Percentiles rank a stretch among this genome's conserved stretches.
Evolutionary conservation across 23 tunicate species (phyloP).

Genomic region (Diplosoma virens): DNA sequence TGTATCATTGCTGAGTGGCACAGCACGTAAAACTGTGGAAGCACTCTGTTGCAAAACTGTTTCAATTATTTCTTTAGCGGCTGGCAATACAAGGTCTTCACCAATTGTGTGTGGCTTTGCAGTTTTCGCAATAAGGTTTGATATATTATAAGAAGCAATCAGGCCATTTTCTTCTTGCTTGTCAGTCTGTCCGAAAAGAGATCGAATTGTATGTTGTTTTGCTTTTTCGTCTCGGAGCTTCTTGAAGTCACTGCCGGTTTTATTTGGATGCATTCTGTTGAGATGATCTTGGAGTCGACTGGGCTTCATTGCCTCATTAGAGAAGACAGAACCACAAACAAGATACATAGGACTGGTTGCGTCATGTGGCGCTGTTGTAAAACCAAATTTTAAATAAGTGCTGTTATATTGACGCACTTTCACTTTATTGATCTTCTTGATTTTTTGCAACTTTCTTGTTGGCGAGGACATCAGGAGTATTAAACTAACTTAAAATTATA

Average conservation of each 20-base stretch:
- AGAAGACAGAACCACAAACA: too few relatives aligned
- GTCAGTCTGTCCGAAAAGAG: slow-evolving; percentile 27
- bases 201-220: slow-evolving; percentile 21
- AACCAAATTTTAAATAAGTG: slow-evolving; percentile 23
- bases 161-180: slow-evolving; percentile 43
- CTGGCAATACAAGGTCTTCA: slow-evolving; percentile 43
- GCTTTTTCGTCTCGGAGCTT: slow-evolving; percentile 32
- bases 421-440: slow-evolving; percentile 24
- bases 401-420: slow-evolving; percentile 36
- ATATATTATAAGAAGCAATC: slow-evolving; percentile 49
- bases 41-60: slow-evolving; percentile 47
- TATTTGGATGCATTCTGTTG: slow-evolving; percentile 33
- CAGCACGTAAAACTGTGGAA: slow-evolving; percentile 24
- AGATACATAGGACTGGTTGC: slow-evolving; percentile 10
- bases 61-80: slow-evolving; percentile 43
- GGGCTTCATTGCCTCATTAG: slow-evolving; percentile 47
- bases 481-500: background rate
- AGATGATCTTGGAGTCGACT: slow-evolving; percentile 28
- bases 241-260: slow-evolving; percentile 43
- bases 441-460: slow-evolving; percentile 28
- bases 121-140: slow-evolving; percentile 51
- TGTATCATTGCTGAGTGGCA: slow-evolving; percentile 33
- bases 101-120: slow-evolving; percentile 55
- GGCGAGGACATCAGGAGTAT: slow-evolving; percentile 27
- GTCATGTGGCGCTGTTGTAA: slow-evolving; percentile 33